Evolutionary conservation across 2,113 vertebrate genomes (phyloP).

Genomic region (Melanostigma gelatinosum): DNA sequence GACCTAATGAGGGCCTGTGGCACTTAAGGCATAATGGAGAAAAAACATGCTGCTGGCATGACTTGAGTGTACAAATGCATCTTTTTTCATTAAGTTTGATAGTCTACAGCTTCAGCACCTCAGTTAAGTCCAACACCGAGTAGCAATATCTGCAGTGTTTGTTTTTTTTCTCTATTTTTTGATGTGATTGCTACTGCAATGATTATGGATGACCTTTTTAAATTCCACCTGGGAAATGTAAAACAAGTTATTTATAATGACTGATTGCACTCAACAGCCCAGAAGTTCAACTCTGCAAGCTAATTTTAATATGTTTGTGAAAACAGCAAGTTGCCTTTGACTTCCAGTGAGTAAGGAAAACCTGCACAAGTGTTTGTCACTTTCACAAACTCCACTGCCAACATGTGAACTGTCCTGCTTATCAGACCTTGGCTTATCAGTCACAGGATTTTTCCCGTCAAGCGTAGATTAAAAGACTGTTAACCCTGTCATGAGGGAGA

Average conservation of each 20-base stretch:
- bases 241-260: constrained; percentile 59
- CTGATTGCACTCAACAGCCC: constrained; percentile 49
- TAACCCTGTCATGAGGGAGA: constrained; percentile 68
- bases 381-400: constrained; percentile 28
- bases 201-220: constrained; percentile 58
- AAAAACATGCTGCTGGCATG: neutral
- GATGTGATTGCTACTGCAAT: constrained; percentile 40
- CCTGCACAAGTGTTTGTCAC: constrained; percentile 20
- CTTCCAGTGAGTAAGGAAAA: constrained; percentile 9
- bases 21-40: neutral
- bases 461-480: constrained; percentile 74
- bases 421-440: constrained; percentile 42
- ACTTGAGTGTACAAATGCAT: too few species aligned
- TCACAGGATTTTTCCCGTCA: constrained; percentile 52
- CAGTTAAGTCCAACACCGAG: neutral
- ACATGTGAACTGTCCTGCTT: constrained; percentile 10
- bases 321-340: constrained; percentile 27
- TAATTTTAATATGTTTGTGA: constrained; percentile 33
- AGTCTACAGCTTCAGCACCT: neutral
- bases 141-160: neutral
- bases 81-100: neutral
- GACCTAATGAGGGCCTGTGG: too few species aligned
- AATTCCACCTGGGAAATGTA: constrained; percentile 25
- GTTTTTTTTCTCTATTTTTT: neutral
- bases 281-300: constrained; percentile 24